phyloP scores from a whole-genome alignment of 2,888 invertebrate genomes.

The Carterocephalus palaemon region DNA sequence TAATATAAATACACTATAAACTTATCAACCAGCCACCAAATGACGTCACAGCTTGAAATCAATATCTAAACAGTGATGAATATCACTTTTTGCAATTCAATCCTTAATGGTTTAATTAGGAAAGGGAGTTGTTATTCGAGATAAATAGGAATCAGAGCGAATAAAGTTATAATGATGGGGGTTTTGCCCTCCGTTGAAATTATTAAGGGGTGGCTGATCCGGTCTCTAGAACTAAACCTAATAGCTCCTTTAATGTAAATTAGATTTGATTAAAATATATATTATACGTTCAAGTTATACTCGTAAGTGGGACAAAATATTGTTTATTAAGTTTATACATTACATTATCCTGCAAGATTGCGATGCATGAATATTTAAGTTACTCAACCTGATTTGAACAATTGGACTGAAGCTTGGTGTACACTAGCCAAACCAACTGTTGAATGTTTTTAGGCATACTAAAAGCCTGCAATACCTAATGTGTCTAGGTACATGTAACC shows the following conservation, averaged over 20 bases:
- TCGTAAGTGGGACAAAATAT: no score
- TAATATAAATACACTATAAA: no score
- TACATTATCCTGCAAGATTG: no score
- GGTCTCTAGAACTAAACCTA: neutral
- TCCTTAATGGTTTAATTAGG: constrained; percentile 11
- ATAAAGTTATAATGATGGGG: constrained; percentile 22
- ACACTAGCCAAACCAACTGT: no score
- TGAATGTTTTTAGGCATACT: no score
- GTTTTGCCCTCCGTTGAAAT: neutral
- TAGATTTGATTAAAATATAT: no score
- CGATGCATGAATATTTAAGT: no score
- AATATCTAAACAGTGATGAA: neutral
- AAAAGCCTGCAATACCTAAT: neutral
- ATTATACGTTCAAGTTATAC: neutral
- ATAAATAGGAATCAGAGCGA: constrained; percentile 16
- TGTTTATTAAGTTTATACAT: no score
- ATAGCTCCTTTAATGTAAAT: neutral
- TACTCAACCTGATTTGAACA: no score
- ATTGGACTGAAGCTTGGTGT: no score
- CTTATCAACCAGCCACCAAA: no score
- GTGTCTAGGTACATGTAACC: neutral
- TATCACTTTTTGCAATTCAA: constrained; percentile 9
- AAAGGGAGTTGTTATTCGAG: constrained; percentile 12
- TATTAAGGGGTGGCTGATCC: neutral
- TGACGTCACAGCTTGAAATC: neutral